Conservation (phyloP, 2,113 vertebrate genomes). For the Oncorhynchus mykiss region DNA sequence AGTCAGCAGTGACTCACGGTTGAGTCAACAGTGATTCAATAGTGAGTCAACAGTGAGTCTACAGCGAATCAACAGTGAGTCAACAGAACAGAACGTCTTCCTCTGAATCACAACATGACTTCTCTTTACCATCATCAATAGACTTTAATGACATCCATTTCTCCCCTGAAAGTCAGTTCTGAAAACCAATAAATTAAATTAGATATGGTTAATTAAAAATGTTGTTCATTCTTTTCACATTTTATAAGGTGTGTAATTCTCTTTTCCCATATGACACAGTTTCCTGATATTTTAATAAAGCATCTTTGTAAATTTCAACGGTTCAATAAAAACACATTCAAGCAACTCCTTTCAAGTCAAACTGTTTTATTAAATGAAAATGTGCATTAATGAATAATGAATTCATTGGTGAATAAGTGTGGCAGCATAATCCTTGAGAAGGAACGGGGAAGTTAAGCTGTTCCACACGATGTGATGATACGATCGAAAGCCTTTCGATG, state of each 20-base stretch:
- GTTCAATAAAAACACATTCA: constrained; percentile 4
- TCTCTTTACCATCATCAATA: too few relatives aligned
- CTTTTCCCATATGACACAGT: background rate
- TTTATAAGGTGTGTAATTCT: background rate
- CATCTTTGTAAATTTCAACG: background rate
- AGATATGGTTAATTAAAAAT: background rate
- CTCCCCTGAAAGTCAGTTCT: too few relatives aligned
- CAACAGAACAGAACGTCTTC: too few relatives aligned
- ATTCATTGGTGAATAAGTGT: background rate
- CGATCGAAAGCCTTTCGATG: background rate
- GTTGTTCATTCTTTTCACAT: background rate
- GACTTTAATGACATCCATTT: too few relatives aligned
- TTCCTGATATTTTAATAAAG: constrained; percentile 30
- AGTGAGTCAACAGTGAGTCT: background rate
- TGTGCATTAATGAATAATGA: background rate
- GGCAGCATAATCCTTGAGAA: background rate
- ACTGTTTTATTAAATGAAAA: constrained; percentile 5
- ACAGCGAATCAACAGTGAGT: background rate
- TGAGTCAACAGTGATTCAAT: too few relatives aligned
- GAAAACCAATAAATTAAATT: background rate
- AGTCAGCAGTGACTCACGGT: too few relatives aligned
- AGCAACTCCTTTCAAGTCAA: constrained; percentile 9
- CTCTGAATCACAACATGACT: too few relatives aligned
- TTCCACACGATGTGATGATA: background rate
- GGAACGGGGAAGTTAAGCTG: background rate